Evolutionary conservation across 2,113 vertebrate genomes (phyloP).

Genomic region (Bombycilla garrulus): DNA sequence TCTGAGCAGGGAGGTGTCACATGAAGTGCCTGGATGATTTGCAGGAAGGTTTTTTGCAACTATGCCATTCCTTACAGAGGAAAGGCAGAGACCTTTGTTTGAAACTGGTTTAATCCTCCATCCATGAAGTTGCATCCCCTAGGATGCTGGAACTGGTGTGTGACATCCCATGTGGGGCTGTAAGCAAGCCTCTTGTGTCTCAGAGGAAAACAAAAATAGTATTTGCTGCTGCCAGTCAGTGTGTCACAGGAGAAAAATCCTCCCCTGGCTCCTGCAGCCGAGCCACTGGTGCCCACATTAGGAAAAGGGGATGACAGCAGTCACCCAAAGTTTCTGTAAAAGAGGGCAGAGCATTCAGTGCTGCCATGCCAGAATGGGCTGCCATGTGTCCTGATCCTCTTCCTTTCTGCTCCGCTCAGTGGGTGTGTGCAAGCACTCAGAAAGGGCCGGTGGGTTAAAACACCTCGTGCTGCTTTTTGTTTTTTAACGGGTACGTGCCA

Average conservation of each 20-base stretch:
- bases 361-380: background rate
- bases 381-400: fast-evolving
- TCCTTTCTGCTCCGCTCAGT: background rate
- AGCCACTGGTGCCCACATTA: background rate
- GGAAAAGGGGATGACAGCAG: background rate
- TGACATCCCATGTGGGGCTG: background rate
- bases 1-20: background rate
- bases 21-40: background rate
- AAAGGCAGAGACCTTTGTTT: background rate
- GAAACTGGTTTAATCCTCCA: background rate
- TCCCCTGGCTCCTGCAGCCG: background rate
- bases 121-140: background rate
- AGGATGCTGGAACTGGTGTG: background rate
- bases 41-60: background rate
- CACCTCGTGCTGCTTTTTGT: background rate
- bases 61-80: background rate
- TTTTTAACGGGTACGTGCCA: background rate
- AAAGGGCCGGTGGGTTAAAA: background rate
- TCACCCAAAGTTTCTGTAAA: background rate
- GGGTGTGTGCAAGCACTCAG: background rate
- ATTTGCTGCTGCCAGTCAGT: background rate
- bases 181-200: background rate
- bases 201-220: slow-evolving; percentile 20
- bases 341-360: background rate
- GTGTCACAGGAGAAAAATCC: slow-evolving; percentile 14